Conservation (phyloP, 2,888 invertebrate genomes). For the Andricus curvator region DNA sequence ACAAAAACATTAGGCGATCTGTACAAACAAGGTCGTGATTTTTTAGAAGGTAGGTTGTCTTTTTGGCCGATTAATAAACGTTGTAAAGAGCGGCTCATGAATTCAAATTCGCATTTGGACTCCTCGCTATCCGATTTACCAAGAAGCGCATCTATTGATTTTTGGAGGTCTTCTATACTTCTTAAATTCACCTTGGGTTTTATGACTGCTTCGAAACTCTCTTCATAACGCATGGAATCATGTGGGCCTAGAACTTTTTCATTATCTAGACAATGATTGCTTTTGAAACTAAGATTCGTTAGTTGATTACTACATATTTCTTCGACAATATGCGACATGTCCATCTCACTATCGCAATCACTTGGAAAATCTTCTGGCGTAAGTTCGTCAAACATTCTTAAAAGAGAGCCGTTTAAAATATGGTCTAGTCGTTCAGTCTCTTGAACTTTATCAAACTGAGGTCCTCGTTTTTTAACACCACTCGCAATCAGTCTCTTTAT, state of each 20-base stretch:
- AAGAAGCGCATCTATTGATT: background rate
- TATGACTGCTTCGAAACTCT: background rate
- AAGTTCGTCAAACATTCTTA: constrained; percentile 70
- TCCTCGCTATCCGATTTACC: background rate
- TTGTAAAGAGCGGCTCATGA: constrained; percentile 4
- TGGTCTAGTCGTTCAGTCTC: constrained; percentile 61
- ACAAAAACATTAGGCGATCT: constrained; percentile 19
- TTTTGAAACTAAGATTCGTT: constrained; percentile 44
- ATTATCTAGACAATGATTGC: background rate
- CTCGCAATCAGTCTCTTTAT: constrained; percentile 47
- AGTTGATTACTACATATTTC: constrained; percentile 73
- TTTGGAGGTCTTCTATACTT: background rate
- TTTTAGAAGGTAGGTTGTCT: background rate
- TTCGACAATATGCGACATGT: constrained; percentile 81
- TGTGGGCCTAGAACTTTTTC: background rate
- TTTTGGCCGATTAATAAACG: background rate
- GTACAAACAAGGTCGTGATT: background rate
- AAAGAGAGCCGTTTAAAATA: constrained; percentile 75
- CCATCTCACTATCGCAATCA: constrained; percentile 76
- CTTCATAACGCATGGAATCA: background rate
- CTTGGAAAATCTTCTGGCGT: constrained; percentile 72
- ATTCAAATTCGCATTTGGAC: background rate
- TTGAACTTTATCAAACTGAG: constrained; percentile 73
- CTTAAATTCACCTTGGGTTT: background rate
- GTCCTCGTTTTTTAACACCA: constrained; percentile 63